phyloP scores from a whole-genome alignment of 2,888 invertebrate species.

The Volucella inflata region DNA sequence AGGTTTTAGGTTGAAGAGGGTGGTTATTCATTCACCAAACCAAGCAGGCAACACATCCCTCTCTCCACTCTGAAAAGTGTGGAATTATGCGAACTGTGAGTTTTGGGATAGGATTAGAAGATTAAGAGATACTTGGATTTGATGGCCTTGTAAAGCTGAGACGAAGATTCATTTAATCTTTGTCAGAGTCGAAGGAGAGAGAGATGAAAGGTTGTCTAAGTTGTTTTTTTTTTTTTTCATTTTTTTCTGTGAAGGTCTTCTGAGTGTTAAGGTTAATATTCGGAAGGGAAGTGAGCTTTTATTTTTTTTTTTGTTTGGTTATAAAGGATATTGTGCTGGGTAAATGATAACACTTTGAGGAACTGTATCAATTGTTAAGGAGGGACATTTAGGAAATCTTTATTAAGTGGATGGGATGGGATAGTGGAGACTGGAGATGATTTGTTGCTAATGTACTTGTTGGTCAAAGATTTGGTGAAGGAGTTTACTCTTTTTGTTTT shows the following conservation, averaged over 20 bases:
- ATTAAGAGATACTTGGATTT: conserved; percentile 54
- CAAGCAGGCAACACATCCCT: too few species aligned
- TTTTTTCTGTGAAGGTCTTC: neutral
- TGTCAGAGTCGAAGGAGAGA: too few species aligned
- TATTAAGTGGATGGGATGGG: neutral
- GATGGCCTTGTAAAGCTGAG: conserved; percentile 54
- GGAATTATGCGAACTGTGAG: conserved; percentile 51
- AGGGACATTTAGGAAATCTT: neutral
- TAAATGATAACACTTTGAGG: conserved; percentile 12
- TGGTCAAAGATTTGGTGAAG: neutral
- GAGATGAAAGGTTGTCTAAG: neutral
- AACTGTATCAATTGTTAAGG: conserved; percentile 24
- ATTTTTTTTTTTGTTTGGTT: neutral
- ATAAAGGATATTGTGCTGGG: neutral
- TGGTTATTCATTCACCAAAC: neutral
- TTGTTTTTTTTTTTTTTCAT: neutral
- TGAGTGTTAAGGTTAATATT: neutral
- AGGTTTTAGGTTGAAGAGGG: conserved; percentile 20
- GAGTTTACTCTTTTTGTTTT: neutral
- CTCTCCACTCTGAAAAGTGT: neutral
- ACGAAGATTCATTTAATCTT: conserved; percentile 39
- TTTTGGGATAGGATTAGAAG: conserved; percentile 33
- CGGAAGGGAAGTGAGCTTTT: neutral
- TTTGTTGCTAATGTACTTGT: conserved; percentile 6
- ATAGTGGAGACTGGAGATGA: conserved; percentile 12